Percentiles rank a stretch among this genome's conserved stretches.
Evolutionary conservation across 1,140 invertebrate genomes (phyloP).

Genomic region (Chelonus insularis): DNA sequence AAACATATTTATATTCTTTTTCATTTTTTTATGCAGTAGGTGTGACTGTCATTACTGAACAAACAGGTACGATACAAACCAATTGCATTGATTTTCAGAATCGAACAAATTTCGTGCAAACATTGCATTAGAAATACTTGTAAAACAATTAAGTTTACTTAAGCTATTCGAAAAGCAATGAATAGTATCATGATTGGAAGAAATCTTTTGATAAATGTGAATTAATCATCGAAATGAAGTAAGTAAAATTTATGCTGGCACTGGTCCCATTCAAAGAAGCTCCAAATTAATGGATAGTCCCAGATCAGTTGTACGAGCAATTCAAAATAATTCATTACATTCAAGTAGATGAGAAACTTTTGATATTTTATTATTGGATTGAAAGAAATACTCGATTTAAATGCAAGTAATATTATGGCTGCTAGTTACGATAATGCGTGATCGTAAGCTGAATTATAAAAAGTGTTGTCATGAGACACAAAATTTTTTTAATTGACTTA

Average conservation of each 20-base stretch:
- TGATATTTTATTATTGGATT: constrained; percentile 95
- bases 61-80: constrained; percentile 90
- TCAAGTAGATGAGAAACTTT: constrained; percentile 99
- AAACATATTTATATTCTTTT: constrained; percentile 71
- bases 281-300: constrained; percentile 96
- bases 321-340: constrained; percentile 98
- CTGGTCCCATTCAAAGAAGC: constrained; percentile 95
- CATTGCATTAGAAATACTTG: constrained; percentile 84
- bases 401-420: constrained; percentile 97
- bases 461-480: constrained; percentile 84
- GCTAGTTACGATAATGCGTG: constrained; percentile 95
- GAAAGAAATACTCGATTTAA: constrained; percentile 99
- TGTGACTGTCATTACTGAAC: constrained; percentile 66
- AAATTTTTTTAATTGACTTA: constrained; percentile 92
- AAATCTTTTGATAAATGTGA: constrained; percentile 98
- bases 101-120: constrained; percentile 97
- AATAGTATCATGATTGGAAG: constrained; percentile 85
- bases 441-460: constrained; percentile 92
- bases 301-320: constrained; percentile 93
- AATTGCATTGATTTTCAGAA: constrained; percentile 99
- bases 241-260: constrained; percentile 99
- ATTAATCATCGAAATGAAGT: constrained; percentile 98
- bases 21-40: constrained; percentile 68
- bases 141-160: constrained; percentile 65
- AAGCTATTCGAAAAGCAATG: constrained; percentile 71